A percentile compares a stretch with the other conserved stretches of the same genome.
Conservation (phyloP, 2,797 vertebrate species). For the Nothura maculosa region DNA sequence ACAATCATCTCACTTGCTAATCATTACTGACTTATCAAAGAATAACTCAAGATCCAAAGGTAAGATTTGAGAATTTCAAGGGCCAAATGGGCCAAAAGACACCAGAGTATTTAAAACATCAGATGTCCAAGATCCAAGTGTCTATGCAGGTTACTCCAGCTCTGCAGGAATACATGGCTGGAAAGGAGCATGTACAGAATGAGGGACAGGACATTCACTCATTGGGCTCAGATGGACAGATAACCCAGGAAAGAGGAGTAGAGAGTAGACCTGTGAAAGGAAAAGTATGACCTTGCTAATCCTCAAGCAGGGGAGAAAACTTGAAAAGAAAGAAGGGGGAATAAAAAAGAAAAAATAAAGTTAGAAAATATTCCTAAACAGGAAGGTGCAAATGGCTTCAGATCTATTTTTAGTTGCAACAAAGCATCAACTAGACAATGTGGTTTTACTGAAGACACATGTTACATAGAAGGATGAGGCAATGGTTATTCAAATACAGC, state of each 20-base stretch:
- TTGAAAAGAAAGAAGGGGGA: not conserved
- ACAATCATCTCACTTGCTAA: not conserved
- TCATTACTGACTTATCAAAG: not conserved
- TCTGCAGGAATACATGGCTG: fast-evolving
- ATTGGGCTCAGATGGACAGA: not conserved
- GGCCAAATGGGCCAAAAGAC: not conserved
- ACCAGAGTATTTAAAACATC: not conserved
- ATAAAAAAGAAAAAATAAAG: not conserved
- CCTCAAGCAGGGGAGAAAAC: not conserved
- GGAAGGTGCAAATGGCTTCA: constrained; percentile 7
- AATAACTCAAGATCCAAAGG: not conserved
- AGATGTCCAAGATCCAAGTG: not conserved
- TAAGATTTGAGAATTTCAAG: not conserved
- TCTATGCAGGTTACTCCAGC: not conserved
- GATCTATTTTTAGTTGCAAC: constrained; percentile 50
- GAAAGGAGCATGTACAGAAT: not conserved
- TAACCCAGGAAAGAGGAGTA: not conserved
- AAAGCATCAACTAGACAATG: constrained; percentile 54
- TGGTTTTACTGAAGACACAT: constrained; percentile 66
- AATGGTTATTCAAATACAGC: constrained; percentile 46
- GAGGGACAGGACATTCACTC: not conserved
- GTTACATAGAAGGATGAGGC: constrained; percentile 40
- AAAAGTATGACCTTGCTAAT: not conserved
- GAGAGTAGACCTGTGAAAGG: not conserved
- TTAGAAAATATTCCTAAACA: constrained; percentile 30